Evolutionary conservation across 2,797 vertebrate genomes (phyloP).

Genomic region (Bradypodion pumilum): DNA sequence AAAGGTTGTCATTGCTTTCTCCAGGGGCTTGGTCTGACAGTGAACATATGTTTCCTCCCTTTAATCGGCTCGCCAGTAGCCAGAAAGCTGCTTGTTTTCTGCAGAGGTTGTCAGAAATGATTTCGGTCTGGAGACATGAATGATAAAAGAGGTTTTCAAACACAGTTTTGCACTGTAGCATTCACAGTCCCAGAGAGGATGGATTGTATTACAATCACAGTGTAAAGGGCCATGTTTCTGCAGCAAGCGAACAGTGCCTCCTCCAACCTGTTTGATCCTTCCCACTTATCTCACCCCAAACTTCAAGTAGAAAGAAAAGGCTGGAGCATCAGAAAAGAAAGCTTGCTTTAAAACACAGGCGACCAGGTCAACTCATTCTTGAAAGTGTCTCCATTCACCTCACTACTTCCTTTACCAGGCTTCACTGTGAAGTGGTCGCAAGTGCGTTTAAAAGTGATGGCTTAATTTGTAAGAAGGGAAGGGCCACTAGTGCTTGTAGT

Average conservation of each 20-base stretch:
- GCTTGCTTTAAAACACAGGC: not conserved
- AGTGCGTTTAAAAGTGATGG: not conserved
- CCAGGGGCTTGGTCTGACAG: slow-evolving; percentile 84
- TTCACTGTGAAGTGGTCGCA: slow-evolving; percentile 15
- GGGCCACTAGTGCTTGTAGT: no score
- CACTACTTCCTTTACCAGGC: not conserved
- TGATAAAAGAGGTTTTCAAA: slow-evolving; percentile 88
- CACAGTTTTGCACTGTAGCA: slow-evolving; percentile 81
- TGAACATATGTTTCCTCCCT: slow-evolving; percentile 93
- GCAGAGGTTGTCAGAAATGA: slow-evolving; percentile 88
- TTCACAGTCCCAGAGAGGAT: slow-evolving; percentile 78
- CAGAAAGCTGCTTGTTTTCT: slow-evolving; percentile 86
- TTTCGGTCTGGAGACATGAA: slow-evolving; percentile 86
- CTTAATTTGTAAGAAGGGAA: not conserved
- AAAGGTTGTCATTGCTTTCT: slow-evolving; percentile 88
- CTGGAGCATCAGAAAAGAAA: slow-evolving; percentile 28
- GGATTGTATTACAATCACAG: slow-evolving; percentile 81
- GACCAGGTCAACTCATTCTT: slow-evolving; percentile 1
- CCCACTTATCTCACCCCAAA: slow-evolving; percentile 61
- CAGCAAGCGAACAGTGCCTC: slow-evolving; percentile 72
- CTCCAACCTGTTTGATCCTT: slow-evolving; percentile 77
- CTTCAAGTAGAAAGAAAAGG: slow-evolving; percentile 53
- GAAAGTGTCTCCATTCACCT: not conserved
- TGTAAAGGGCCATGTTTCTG: slow-evolving; percentile 77
- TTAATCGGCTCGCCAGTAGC: slow-evolving; percentile 88